Evolutionary conservation across 64 coral and sea anemone genomes (phyloP), one percentile per base, ranked within the genome.

Genomic region (Astreopora myriophthalma): DNA sequence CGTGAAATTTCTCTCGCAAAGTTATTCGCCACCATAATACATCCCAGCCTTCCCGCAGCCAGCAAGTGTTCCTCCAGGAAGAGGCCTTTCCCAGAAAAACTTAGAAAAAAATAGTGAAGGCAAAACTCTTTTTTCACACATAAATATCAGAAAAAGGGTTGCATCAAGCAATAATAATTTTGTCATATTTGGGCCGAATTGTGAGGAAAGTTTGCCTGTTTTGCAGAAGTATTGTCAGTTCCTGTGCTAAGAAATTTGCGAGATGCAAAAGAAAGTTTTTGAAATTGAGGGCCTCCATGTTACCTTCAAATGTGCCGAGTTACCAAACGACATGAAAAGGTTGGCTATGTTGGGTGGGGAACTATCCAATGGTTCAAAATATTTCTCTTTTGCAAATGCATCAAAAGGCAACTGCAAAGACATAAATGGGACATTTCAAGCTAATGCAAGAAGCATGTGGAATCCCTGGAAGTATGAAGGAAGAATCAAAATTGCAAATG

Each of bases 271-370:
- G 28, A 72, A 28, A 38, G 49, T 48, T 36, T 79, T 19, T 69
- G 48, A 92, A 76, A 52, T 86, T 63, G 71, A 92, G 34, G 37
- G 30, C 49, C 1, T 88, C 60, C 79, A 63, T 25, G 17, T 89
- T 40, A 88, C 34, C 12, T 92, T 96, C 73, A 29, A 78, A 20
- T 83, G 92, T 5, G 75, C 81, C 14, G 65, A 92, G 51, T 44
- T 96, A 1, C 89, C 94, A 34, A 96, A 92, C 76, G 94, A 96
- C 89, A 96, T 96, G 86, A 88, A 96, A 30, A 85, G 89, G 69
- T 64, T 88, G 19, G 94, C 89, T 16, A 88, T 92, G 32, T 46
- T 96, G 23, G 73, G 75, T 20, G 85, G 84, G 44, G 89, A 92
- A 22, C 72, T 82, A 42, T n/a, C 49, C 31, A 96, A 71, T 77